phyloP scores from a whole-genome alignment of 2,888 invertebrate species.

The Gnatocerus cornutus region DNA sequence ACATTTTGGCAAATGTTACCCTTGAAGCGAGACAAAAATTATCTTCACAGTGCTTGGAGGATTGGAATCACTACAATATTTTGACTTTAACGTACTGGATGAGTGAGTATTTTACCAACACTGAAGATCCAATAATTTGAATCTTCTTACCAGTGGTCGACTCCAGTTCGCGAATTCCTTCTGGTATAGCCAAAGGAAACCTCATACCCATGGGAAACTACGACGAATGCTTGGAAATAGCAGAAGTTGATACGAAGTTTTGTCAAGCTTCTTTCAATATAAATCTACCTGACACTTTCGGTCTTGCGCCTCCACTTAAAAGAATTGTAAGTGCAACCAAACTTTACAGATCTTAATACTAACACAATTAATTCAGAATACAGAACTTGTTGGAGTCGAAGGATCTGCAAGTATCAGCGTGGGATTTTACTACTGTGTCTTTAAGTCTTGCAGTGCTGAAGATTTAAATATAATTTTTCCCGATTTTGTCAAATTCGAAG shows the following conservation, averaged over 20 bases:
- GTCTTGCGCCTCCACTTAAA: background rate
- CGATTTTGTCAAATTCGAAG: slow-evolving; percentile 17
- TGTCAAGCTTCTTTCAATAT: slow-evolving; percentile 15
- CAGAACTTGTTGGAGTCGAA: slow-evolving; percentile 12
- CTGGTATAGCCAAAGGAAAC: slow-evolving; percentile 33
- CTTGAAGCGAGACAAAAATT: background rate
- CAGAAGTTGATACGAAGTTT: slow-evolving; percentile 26
- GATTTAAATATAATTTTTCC: slow-evolving; percentile 30
- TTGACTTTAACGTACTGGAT: slow-evolving; percentile 1
- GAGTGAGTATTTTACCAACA: slow-evolving; percentile 23
- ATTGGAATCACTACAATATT: background rate
- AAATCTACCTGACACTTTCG: background rate
- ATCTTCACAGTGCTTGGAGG: slow-evolving; percentile 3
- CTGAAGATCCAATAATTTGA: background rate
- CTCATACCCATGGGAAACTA: slow-evolving; percentile 35
- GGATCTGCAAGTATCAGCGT: background rate
- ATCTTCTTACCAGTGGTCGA: slow-evolving; percentile 27
- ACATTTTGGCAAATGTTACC: background rate
- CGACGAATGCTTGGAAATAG: slow-evolving; percentile 36
- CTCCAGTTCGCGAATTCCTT: slow-evolving; percentile 37
- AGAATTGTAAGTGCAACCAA: slow-evolving; percentile 13
- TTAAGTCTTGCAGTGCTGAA: slow-evolving; percentile 31
- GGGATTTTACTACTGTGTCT: slow-evolving; percentile 18
- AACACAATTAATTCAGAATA: slow-evolving; percentile 10
- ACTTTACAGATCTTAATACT: background rate